Evolutionary conservation across 2,113 vertebrate genomes (phyloP).

Genomic region (Syngnathus floridae): DNA sequence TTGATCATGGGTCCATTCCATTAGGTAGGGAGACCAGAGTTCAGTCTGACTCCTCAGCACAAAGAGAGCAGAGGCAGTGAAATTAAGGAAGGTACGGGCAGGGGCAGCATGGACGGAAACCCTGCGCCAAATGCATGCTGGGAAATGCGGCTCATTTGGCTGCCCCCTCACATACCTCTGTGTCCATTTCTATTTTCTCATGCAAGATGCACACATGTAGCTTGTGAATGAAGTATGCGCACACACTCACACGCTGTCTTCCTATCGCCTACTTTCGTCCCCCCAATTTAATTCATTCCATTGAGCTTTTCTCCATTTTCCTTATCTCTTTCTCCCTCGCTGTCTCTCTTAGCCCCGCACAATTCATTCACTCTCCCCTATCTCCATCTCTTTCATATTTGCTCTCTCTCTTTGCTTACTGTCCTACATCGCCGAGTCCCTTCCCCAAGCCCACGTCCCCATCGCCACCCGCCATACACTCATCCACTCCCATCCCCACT

Average conservation of each 20-base stretch:
- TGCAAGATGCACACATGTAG: constrained; percentile 29
- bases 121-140: constrained; percentile 58
- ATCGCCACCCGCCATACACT: background rate
- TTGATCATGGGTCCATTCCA: constrained; percentile 66
- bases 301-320: constrained; percentile 65
- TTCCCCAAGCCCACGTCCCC: background rate
- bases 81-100: constrained; percentile 65
- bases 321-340: constrained; percentile 61
- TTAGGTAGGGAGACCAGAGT: constrained; percentile 64
- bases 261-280: constrained; percentile 57
- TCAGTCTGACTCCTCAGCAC: constrained; percentile 46
- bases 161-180: constrained; percentile 23
- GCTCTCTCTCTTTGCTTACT: constrained; percentile 53
- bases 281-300: constrained; percentile 63
- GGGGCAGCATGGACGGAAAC: constrained; percentile 56
- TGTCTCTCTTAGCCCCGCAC: constrained; percentile 48
- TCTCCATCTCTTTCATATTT: constrained; percentile 64
- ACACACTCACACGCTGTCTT: constrained; percentile 25
- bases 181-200: constrained; percentile 43
- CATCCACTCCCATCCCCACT: background rate
- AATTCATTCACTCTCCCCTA: constrained; percentile 55
- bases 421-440: background rate
- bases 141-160: constrained; percentile 39
- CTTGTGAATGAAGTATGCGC: constrained; percentile 21
- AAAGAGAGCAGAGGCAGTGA: constrained; percentile 48